Evolutionary conservation across 2,888 invertebrate genomes (phyloP), one percentile per base, ranked within the genome.

Genomic region (Choristoneura rosaceana): DNA sequence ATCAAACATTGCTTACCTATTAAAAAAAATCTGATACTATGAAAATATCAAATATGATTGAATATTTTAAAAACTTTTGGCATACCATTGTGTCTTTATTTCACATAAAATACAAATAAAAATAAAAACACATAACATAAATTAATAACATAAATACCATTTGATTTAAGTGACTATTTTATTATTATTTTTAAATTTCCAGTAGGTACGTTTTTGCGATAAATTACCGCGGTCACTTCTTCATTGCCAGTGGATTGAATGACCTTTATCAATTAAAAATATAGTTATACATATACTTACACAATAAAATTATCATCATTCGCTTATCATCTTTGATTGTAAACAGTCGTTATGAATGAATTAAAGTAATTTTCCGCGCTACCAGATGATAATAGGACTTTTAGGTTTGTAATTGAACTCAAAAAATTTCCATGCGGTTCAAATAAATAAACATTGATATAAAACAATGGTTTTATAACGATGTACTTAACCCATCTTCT

Each of bases 401-500:
- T 5, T 8, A 25, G 10, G 12, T 12, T 25, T 25, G 25, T 38
- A n/a, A 34, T 38, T 59, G 59, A 59, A 8, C 17, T 8, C 9
- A 38, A 59, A 59, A 59, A 38, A 17, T 61, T 61, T 61, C 61
- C 61, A 43, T 14, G 14, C 9, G 34, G 14, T 12, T 12, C 10
- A 12, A 25, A 55, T 25, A 61, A 61, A 61, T 61, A 41, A 61
- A 61, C 10, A 61, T n/a, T 43, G 15, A 9, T 7, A 38, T 38
- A 5, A 38, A 62, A 63, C 50, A 64, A 64, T 64, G 33, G 15
- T 52, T 17, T 66, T 55, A 50, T 65, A 55, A 55, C 14, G 17
- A 66, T 41, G 17, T 66, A 66, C 55, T 38, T 55, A 66, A 52
- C 38, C 52, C 17, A 66, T 14, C 41, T 55, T 25, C n/a, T n/a